Conservation (phyloP, 2,797 vertebrate genomes). For the Cuculus canorus region DNA sequence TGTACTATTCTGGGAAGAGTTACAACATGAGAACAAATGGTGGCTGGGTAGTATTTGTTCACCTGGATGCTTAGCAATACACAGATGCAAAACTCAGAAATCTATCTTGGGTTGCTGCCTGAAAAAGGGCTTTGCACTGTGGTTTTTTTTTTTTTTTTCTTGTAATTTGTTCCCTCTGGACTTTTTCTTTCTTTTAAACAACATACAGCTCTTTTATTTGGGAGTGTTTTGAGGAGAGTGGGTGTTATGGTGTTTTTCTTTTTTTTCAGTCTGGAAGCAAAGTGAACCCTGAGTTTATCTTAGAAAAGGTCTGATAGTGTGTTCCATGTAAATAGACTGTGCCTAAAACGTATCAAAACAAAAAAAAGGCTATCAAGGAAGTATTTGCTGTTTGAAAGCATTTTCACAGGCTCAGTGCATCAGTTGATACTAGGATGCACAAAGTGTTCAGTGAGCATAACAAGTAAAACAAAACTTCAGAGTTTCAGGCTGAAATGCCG, state of each 20-base stretch:
- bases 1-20: background rate
- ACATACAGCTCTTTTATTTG: background rate
- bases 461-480: background rate
- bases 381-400: background rate
- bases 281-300: background rate
- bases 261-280: background rate
- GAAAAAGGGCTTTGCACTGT: background rate
- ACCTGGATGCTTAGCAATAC: background rate
- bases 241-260: background rate
- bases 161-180: background rate
- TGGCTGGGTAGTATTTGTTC: background rate
- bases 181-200: background rate
- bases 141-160: background rate
- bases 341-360: background rate
- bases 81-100: background rate
- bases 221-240: background rate
- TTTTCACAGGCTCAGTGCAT: background rate
- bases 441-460: background rate
- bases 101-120: background rate
- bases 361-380: background rate
- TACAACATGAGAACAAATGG: background rate
- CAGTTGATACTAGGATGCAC: background rate
- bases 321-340: background rate
- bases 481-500: background rate
- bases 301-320: background rate